Base-by-base conservation (phyloP, 2,888 invertebrate genomes). In the Lomographa bimaculata region DNA sequence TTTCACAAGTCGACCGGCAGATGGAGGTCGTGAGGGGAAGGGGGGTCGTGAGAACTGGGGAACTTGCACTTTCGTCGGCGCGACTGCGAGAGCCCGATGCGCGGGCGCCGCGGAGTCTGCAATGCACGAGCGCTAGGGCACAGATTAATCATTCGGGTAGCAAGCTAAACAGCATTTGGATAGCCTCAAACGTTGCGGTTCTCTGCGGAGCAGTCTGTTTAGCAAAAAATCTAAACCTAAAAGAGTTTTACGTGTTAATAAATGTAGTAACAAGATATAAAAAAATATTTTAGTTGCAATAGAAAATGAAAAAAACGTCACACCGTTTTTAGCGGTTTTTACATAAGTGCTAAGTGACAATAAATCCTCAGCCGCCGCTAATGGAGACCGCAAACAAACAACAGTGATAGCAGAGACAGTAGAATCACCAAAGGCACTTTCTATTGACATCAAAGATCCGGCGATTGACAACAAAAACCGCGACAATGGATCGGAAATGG, bases 51-150 rank as follows among this genome's bases (percentile, higher is more conserved):
- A 71, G 85, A 85, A 83, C 77, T 78, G 73, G 79, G 74, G 62
- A 67, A 86, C 87, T 87, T 85, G 86, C 87, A 80, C 87, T 87
- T 86, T 87, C 86, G 74, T 71, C 69, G 69, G 71, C 69, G 77
- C 73, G 69, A 65, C 68, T 64, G 60, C 62, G n/a, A n/a, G n/a
- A 57, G 56, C 56, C 51, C 64, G 71, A 75, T 75, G 78, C 69
- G 71, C 78, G 65, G 77, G 79, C 84, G 84, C 84, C 81, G 67
- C 48, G 37, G 60, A 63, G 82, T 83, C 83, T 84, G 14, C 14
- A 14, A 3, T 14, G 75, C 79, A 74, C 80, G 75, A 75, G 68
- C 68, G 62, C 61, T 65, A 60, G 55, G 58, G 52, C 42, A 53
- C 66, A 64, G 72, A 76, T 77, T 76, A 77, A 79, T 78, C 76